Conservation (phyloP, 1,140 invertebrate genomes). For the Bombus sylvicola region DNA sequence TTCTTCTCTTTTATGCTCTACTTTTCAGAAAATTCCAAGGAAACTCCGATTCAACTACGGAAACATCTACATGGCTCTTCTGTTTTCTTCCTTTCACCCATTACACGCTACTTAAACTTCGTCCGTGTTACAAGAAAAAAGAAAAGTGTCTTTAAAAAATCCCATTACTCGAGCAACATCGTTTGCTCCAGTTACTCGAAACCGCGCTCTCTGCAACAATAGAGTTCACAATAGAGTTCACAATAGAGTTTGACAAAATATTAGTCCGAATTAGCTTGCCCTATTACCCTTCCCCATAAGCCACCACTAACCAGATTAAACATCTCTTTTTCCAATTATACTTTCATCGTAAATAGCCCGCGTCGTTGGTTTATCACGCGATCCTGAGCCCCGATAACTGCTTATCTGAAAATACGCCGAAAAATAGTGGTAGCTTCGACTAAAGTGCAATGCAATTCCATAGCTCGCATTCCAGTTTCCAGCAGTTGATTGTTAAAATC, state of each 20-base stretch:
- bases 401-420: neutral
- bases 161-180: neutral
- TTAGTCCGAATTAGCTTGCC: neutral
- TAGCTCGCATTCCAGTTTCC: neutral
- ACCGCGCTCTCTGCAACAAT: neutral
- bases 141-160: neutral
- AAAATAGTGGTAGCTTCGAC: neutral
- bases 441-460: neutral
- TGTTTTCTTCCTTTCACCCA: neutral
- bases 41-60: neutral
- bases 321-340: conserved; percentile 20
- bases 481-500: no score
- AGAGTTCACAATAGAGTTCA: neutral
- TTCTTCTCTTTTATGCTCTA: neutral
- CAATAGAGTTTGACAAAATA: neutral
- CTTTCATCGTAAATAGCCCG: conserved; percentile 13
- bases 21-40: neutral
- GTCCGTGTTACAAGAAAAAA: neutral
- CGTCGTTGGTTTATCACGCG: conserved; percentile 3
- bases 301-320: neutral
- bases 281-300: neutral
- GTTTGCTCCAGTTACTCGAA: neutral
- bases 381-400: neutral
- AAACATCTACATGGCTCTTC: neutral
- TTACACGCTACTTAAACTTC: neutral